phyloP scores from a whole-genome alignment of 53 echinoderm and acorn worm genomes.

The Stichopus horrens region DNA sequence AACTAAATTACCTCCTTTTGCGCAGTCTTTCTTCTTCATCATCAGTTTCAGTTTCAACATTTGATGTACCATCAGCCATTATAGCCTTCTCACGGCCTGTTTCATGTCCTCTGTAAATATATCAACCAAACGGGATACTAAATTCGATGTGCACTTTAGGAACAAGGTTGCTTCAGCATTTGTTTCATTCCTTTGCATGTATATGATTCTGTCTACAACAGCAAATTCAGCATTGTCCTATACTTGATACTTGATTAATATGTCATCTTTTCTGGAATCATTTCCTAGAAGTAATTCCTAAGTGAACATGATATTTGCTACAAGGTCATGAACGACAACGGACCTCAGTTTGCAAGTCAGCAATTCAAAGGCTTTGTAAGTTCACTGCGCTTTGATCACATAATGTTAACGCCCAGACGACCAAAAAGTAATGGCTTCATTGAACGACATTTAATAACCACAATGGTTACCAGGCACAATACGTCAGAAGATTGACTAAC shows the following conservation, averaged over 20 bases:
- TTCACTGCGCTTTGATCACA: slow-evolving; percentile 33
- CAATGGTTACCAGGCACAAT: slow-evolving; percentile 27
- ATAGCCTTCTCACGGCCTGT: no score
- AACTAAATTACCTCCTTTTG: no score
- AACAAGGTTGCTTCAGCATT: no score
- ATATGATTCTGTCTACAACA: no score
- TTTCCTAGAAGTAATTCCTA: slow-evolving; percentile 7
- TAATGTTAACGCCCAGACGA: slow-evolving; percentile 39
- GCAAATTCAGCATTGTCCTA: no score
- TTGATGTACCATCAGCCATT: no score
- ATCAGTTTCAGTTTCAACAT: no score
- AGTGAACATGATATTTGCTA: slow-evolving; percentile 39
- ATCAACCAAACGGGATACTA: slow-evolving; percentile 12
- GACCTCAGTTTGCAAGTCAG: slow-evolving; percentile 37
- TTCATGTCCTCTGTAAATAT: no score
- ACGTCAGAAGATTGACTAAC: background rate
- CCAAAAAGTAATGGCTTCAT: slow-evolving; percentile 55
- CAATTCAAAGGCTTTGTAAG: slow-evolving; percentile 38
- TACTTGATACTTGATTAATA: no score
- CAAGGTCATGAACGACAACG: slow-evolving; percentile 48
- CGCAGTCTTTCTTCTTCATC: no score
- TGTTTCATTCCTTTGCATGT: no score
- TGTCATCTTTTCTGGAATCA: background rate
- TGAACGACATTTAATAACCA: slow-evolving; percentile 39
- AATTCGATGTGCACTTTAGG: no score